Evolutionary conservation across 2,888 invertebrate genomes (phyloP), one percentile per base, ranked within the genome.

Genomic region (Trypoxylon attenuatum): DNA sequence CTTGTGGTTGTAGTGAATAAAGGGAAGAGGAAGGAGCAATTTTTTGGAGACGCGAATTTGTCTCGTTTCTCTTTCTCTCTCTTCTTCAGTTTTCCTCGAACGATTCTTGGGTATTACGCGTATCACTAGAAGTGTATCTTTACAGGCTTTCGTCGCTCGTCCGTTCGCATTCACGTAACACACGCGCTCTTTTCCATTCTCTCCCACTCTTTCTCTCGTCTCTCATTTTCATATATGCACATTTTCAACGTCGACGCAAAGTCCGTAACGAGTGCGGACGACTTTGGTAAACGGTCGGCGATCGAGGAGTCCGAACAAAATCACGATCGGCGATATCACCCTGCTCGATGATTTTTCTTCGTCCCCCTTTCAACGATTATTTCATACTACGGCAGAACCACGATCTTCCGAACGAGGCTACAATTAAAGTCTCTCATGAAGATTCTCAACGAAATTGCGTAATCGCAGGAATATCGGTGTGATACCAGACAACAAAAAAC

Each of bases 1-100:
- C 57, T 22, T 53, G 49, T 41, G 21, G 16, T 54, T 33, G 13
- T 43, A 41, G 38, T 47, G 33, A 27, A 33, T 51, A 46, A 39
- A 46, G 39, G 25, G 18, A 33, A 21, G 18, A 51, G 38, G 33
- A n/a, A 21, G 39, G 27, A 22, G 27, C 43, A 33, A 51, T 50
- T 43, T 47, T 64, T 64, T 55, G 60, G 64, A 68, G 39, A 46
- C 53, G 39, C 33, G 43, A 16, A n/a, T n/a, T n/a, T n/a, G n/a
- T 41, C 5, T 64, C 42, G 41, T 29, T 18, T 54, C 54, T 38
- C 43, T 55, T 22, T 18, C 21, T 42, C 5, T 27, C 25, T 8
- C 18, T 10, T 27, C n/a, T n/a, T n/a, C n/a, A n/a, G n/a, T n/a
- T n/a, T n/a, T n/a, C n/a, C n/a, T n/a, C n/a, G n/a, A n/a, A n/a